Conservation (phyloP, 2,113 vertebrate species). For the Phasianus colchicus region DNA sequence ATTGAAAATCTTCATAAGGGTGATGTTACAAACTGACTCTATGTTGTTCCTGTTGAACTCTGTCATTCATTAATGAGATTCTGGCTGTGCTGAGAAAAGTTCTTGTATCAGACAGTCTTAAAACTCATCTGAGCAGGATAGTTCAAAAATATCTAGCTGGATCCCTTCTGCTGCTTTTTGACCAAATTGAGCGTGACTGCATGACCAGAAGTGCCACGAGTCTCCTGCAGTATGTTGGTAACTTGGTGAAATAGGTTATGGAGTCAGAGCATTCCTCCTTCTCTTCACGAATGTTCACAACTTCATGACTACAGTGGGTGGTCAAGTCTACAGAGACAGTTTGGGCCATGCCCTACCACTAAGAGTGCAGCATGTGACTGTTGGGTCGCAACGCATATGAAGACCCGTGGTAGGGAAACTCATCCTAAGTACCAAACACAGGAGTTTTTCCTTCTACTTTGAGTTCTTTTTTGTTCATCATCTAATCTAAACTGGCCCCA, state of each 20-base stretch:
- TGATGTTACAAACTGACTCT: background rate
- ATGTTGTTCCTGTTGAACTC: background rate
- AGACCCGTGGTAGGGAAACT: accelerated
- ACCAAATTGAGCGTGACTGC: background rate
- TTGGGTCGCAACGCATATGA: background rate
- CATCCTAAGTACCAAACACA: background rate
- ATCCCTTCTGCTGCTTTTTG: background rate
- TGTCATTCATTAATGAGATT: slow-evolving; percentile 1
- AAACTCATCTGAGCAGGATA: background rate
- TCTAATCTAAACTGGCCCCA: background rate
- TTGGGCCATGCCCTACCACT: background rate
- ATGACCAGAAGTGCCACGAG: background rate
- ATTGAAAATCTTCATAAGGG: background rate
- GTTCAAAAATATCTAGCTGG: background rate
- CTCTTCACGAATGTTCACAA: background rate
- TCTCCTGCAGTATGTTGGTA: background rate
- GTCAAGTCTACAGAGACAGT: background rate
- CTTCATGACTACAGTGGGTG: accelerated
- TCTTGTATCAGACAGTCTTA: background rate
- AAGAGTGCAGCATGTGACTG: background rate
- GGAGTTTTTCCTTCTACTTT: background rate
- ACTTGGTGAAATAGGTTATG: background rate
- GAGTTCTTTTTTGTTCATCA: background rate
- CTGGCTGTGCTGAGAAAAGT: background rate
- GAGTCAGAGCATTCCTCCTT: background rate